Conservation (phyloP, 2,888 invertebrate genomes). For the Mactromeris polynyma region DNA sequence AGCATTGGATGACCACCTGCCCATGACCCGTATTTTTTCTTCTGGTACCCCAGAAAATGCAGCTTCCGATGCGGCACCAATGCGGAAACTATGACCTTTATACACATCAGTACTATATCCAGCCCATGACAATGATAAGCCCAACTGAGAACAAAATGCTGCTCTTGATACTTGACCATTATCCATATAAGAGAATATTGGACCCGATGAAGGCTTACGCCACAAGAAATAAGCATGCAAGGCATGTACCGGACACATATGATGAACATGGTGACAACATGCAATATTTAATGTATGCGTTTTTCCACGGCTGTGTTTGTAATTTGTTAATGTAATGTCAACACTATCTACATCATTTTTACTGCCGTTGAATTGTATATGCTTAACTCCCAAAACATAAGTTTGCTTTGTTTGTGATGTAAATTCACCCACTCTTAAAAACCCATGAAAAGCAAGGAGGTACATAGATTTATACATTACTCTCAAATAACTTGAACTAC, state of each 20-base stretch:
- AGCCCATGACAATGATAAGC: conserved; percentile 17
- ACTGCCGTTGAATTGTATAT: conserved; percentile 3
- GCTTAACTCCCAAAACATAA: conserved; percentile 6
- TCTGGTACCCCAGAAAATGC: conserved; percentile 9
- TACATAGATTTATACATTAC: conserved; percentile 1
- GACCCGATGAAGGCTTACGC: conserved; percentile 9
- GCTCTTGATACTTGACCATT: background rate
- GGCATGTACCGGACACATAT: conserved; percentile 13
- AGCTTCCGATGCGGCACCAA: conserved; percentile 1
- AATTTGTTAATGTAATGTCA: background rate
- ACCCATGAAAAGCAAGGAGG: conserved; percentile 8
- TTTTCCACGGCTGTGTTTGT: conserved; percentile 7
- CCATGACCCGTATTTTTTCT: conserved; percentile 5
- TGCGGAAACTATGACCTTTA: background rate
- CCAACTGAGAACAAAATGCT: background rate
- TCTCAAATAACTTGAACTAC: background rate
- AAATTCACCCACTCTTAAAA: conserved; percentile 9
- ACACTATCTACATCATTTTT: background rate
- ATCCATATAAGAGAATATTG: background rate
- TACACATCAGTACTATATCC: background rate
- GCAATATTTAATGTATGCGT: background rate
- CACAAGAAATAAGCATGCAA: conserved; percentile 5
- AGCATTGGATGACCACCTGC: conserved; percentile 13
- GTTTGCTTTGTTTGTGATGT: background rate
- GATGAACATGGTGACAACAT: conserved; percentile 10